These are phyloP conservation scores for Ischnura elegans DNA, from an alignment of 2,888 invertebrate genomes.

Conservation along the genomic window DNA sequence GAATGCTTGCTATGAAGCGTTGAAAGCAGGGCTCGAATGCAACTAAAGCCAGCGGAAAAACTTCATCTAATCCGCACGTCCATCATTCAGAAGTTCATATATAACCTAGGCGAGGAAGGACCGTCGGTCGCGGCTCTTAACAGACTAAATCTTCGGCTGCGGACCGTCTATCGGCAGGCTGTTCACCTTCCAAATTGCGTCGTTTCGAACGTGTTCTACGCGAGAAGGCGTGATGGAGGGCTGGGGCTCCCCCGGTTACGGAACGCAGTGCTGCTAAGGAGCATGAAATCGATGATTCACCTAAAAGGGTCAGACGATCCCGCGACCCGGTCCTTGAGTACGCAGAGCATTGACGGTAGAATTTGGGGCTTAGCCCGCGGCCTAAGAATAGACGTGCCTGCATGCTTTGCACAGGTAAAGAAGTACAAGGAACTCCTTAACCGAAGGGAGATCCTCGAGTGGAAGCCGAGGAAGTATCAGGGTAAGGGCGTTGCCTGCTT, in stretches of 20 bases:
- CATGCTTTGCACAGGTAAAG: background rate
- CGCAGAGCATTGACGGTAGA: background rate
- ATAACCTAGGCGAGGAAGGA: background rate
- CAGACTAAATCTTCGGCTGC: background rate
- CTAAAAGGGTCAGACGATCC: background rate
- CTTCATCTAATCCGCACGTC: no score
- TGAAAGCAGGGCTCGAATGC: no score
- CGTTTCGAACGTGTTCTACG: background rate
- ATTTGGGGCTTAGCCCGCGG: background rate
- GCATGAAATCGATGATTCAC: background rate
- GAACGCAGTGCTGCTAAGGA: background rate
- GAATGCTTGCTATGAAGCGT: no score
- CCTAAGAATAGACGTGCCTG: background rate
- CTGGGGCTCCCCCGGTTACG: background rate
- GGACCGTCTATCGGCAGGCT: background rate
- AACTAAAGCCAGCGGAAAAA: no score
- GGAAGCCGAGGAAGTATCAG: background rate
- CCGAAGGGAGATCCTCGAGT: background rate
- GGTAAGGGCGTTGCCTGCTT: background rate
- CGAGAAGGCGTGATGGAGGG: background rate
- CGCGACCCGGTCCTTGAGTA: background rate
- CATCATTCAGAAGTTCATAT: no score
- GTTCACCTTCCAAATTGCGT: background rate
- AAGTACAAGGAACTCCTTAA: background rate
- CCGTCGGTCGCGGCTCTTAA: background rate